Evolutionary conservation across 2,797 vertebrate species (phyloP), one percentile per base, ranked within the genome.

Genomic region (Chaetophractus vellerosus): DNA sequence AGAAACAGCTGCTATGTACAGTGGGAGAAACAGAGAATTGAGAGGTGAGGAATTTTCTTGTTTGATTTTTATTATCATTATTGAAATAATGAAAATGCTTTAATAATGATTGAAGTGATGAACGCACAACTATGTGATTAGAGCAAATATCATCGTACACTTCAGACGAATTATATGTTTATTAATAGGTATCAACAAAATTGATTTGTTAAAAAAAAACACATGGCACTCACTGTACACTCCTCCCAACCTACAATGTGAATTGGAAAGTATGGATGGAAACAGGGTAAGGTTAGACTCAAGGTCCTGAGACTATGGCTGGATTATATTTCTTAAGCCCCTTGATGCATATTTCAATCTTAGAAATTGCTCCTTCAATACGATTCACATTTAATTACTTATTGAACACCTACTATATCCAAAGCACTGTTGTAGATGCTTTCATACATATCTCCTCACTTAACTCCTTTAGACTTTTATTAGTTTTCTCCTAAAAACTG

Each of bases 401-500:
- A 86, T 4, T 86, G 19, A 94, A 59, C 57, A 74, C 2, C 31
- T 75, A 66, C 33, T 61, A 66, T 82, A 74, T 93, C 71, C 66
- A 92, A 88, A 72, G 64, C 41, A 88, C 50, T 86, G 14, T 90
- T 95, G 31, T 80, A 94, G 74, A 79, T 57, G 59, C 19, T 90
- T 88, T 95, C 74, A 78, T 78, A 90, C 0, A 88, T 26, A 80
- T 48, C 81, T 48, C 81, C 36, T 79, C 9, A 89, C 68, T 93
- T 72, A 92, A 81, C 64, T 76, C 36, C 90, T 90, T 89, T 36
- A 72, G 52, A 55, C 21, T 85, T 93, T 66, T 74, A 74, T 88
- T 90, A 59, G 71, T 48, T 93, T 94, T 79, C 6, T 93, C 55
- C 83, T 91, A 95, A 93, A 76, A 86, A 50, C 28, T 79, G 75